Evolutionary conservation across 2,113 vertebrate genomes (phyloP).

Genomic region (Grammomys surdaster): DNA sequence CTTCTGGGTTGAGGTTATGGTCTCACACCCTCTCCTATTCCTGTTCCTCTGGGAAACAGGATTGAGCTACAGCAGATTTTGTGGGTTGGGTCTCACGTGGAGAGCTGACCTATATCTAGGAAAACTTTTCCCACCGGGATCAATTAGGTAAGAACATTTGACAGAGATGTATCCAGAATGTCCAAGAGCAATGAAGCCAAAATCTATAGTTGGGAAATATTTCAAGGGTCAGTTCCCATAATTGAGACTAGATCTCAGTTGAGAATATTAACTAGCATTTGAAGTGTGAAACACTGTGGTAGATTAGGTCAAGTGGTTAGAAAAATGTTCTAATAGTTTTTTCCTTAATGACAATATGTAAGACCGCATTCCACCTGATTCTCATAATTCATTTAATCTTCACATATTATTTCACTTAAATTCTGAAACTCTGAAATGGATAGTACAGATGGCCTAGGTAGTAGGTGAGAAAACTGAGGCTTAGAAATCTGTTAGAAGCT

Average conservation of each 20-base stretch:
- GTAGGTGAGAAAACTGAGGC: neutral
- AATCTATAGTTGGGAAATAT: neutral
- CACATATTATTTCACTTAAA: neutral
- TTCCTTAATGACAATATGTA: neutral
- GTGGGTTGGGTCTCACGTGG: neutral
- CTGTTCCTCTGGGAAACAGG: neutral
- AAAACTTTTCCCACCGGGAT: neutral
- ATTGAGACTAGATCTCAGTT: slow-evolving; percentile 5
- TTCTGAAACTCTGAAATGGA: neutral
- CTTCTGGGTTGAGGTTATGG: neutral
- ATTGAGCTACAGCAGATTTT: neutral
- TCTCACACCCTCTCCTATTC: neutral
- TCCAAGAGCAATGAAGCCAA: neutral
- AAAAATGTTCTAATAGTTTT: neutral
- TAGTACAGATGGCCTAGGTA: neutral
- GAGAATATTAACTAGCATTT: neutral
- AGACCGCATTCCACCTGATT: neutral
- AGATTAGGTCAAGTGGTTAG: slow-evolving; percentile 4
- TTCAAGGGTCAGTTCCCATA: neutral
- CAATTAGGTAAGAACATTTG: neutral
- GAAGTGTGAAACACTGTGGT: neutral
- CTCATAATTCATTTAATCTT: neutral
- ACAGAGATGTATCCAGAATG: neutral
- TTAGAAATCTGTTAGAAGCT: neutral
- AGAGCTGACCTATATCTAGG: neutral